phyloP scores from a whole-genome alignment of 2,113 vertebrate genomes.

The mouse (Mus musculus) region DNA sequence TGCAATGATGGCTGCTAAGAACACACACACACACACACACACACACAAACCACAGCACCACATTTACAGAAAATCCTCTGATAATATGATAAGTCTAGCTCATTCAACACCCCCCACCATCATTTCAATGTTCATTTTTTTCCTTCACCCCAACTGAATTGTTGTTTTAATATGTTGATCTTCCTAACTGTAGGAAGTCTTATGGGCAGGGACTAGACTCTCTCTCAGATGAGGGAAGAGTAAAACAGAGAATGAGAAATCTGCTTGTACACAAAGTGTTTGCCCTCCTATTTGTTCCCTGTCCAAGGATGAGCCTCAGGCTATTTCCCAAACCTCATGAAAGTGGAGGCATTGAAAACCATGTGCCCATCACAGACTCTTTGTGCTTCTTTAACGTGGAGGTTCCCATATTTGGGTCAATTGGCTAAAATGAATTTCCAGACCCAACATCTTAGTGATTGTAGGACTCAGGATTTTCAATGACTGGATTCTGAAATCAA shows the following conservation, averaged over 20 bases:
- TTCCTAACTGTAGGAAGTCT: background rate
- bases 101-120: background rate
- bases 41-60: background rate
- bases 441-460: background rate
- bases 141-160: background rate
- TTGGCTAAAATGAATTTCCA: conserved; percentile 1
- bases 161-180: background rate
- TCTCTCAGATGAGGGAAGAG: background rate
- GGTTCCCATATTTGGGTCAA: background rate
- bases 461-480: background rate
- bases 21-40: too few species aligned
- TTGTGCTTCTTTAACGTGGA: background rate
- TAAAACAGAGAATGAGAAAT: background rate
- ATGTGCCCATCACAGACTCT: background rate
- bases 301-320: accelerated
- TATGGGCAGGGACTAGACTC: background rate
- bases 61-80: background rate
- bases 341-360: background rate
- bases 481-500: background rate
- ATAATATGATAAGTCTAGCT: background rate
- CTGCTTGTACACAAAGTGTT: background rate
- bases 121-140: background rate
- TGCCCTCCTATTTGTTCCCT: background rate
- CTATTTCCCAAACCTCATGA: accelerated
- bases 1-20: background rate